A percentile compares a stretch with the other conserved stretches of the same genome.
phyloP scores from a whole-genome alignment of 2,113 vertebrate species.

The Proterorhinus semilunaris region DNA sequence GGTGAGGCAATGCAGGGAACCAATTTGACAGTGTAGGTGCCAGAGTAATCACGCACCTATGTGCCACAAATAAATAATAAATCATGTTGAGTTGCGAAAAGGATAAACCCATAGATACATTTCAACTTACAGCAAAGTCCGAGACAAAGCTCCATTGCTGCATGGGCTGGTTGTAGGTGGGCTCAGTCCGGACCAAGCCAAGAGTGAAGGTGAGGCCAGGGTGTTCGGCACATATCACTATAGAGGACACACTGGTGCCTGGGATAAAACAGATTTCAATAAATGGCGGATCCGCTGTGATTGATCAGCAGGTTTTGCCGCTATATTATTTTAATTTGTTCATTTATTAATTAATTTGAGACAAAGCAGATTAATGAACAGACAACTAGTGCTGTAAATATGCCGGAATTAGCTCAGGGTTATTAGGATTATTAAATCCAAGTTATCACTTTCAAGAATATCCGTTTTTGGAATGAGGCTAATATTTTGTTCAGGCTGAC shows the following conservation, averaged over 20 bases:
- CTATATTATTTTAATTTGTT: no score
- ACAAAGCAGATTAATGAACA: no score
- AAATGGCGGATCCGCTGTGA: no score
- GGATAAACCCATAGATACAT: background rate
- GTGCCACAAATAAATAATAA: constrained; percentile 8
- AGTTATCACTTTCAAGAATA: no score
- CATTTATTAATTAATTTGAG: no score
- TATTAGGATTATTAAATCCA: no score
- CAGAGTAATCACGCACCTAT: constrained; percentile 80
- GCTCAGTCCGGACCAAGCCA: constrained; percentile 72
- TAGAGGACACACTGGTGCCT: constrained; percentile 74
- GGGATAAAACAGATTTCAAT: constrained; percentile 9
- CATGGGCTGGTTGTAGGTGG: constrained; percentile 79
- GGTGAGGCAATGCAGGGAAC: constrained; percentile 75
- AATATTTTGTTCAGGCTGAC: no score
- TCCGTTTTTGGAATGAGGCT: no score
- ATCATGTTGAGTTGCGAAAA: background rate
- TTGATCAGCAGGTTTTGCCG: no score
- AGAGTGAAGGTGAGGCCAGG: constrained; percentile 77
- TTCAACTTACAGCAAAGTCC: constrained; percentile 75
- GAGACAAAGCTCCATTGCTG: constrained; percentile 83
- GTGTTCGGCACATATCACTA: constrained; percentile 79
- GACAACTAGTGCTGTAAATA: no score
- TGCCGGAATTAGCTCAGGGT: no score
- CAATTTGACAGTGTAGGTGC: constrained; percentile 78